A percentile compares a stretch with the other conserved stretches of the same genome.
phyloP scores from a whole-genome alignment of 2,888 invertebrate species.

The Himalopsyche japonica region DNA sequence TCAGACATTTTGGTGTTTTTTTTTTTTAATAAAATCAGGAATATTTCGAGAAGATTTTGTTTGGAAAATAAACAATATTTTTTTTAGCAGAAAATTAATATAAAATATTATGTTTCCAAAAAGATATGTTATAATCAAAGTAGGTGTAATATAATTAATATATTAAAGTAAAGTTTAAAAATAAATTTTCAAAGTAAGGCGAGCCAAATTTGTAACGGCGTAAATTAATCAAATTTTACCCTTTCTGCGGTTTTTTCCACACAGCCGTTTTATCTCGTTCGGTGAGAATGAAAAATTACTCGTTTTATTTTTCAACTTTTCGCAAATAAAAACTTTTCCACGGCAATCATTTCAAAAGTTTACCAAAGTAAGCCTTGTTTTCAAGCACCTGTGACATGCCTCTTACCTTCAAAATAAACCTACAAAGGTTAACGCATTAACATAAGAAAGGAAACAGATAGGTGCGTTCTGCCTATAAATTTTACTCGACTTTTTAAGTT shows the following conservation, averaged over 20 bases:
- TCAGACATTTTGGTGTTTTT: too few relatives aligned
- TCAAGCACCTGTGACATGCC: conserved; percentile 20
- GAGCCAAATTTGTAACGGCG: neutral
- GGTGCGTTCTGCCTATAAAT: neutral
- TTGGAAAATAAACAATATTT: too few relatives aligned
- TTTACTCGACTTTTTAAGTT: conserved; percentile 3
- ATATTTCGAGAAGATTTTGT: too few relatives aligned
- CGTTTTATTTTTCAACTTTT: conserved; percentile 14
- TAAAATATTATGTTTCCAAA: too few relatives aligned
- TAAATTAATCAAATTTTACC: neutral
- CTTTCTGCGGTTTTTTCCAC: neutral
- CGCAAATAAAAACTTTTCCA: conserved; percentile 20
- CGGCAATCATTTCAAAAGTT: conserved; percentile 29
- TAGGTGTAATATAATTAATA: neutral
- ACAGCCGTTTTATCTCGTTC: neutral
- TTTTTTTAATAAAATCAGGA: too few relatives aligned
- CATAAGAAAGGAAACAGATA: conserved; percentile 4
- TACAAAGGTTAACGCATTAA: conserved; percentile 1
- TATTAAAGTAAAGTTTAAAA: neutral
- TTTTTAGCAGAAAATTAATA: too few relatives aligned
- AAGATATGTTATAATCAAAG: neutral
- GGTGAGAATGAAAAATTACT: neutral
- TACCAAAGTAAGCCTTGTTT: conserved; percentile 17
- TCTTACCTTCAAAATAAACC: conserved; percentile 17
- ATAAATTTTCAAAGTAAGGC: neutral